These are phyloP conservation scores for Choloepus hoffmanni DNA, from an alignment of 2,113 vertebrate species.

Conservation along the genomic window DNA sequence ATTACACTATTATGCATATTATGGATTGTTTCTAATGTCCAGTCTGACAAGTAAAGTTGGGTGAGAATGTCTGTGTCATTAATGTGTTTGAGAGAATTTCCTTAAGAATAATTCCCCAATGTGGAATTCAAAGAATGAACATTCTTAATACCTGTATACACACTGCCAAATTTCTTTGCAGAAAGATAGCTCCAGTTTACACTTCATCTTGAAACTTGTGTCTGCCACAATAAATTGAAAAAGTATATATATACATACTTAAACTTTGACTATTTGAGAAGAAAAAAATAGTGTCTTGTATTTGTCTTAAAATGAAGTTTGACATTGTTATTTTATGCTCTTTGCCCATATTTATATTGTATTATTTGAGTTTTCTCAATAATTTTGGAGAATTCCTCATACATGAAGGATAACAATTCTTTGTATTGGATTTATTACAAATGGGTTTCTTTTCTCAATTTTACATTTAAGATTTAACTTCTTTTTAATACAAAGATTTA, in stretches of 20 bases:
- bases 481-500: not conserved
- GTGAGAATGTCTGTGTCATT: not conserved
- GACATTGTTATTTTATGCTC: not conserved
- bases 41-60: not conserved
- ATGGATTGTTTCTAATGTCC: not conserved
- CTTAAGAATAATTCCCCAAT: not conserved
- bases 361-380: not conserved
- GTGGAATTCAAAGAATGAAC: not conserved
- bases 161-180: not conserved
- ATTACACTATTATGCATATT: not conserved
- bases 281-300: not conserved
- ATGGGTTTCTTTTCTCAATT: not conserved
- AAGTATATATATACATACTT: not conserved
- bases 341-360: not conserved
- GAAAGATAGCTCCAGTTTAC: not conserved
- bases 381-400: not conserved
- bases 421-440: not conserved
- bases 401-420: not conserved
- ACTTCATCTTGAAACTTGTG: slow-evolving; percentile 23
- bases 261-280: not conserved
- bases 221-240: not conserved
- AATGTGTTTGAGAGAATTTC: not conserved
- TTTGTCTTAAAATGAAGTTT: not conserved
- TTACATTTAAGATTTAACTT: not conserved
- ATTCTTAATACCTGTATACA: not conserved